Percentiles rank a stretch among this genome's conserved stretches.
These are phyloP conservation scores for cat (Felis catus) DNA, from an alignment of 2,113 vertebrate genomes.

Conservation along the genomic window DNA sequence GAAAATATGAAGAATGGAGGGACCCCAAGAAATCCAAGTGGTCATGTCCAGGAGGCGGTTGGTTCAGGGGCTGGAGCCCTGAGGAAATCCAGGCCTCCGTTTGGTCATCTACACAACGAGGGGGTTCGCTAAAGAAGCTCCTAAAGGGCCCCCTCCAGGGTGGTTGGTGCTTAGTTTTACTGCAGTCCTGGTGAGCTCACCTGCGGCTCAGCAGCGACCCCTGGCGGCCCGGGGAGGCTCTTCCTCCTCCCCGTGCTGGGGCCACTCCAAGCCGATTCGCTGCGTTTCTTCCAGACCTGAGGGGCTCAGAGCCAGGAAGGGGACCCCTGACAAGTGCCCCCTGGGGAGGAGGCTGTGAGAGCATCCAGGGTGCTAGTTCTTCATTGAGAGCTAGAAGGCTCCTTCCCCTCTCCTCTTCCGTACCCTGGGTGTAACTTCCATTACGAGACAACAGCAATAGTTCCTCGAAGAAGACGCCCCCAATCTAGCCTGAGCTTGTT, in stretches of 20 bases:
- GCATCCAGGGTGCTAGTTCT: background rate
- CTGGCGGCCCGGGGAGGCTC: slow-evolving; percentile 43
- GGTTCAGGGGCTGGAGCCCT: background rate
- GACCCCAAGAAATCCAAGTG: background rate
- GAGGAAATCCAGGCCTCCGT: background rate
- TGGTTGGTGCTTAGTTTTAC: background rate
- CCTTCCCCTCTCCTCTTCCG: background rate
- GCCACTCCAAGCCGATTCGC: background rate
- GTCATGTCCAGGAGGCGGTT: background rate
- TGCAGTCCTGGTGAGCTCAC: slow-evolving; percentile 26
- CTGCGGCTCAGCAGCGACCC: slow-evolving; percentile 69
- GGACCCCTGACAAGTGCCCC: slow-evolving; percentile 46
- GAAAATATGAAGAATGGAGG: background rate
- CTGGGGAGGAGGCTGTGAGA: slow-evolving; percentile 46
- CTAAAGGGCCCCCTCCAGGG: background rate
- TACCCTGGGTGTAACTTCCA: background rate
- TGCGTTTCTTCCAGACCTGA: background rate
- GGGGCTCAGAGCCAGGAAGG: background rate
- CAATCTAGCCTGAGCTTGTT: background rate
- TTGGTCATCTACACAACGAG: background rate
- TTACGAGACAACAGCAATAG: background rate
- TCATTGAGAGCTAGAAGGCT: background rate
- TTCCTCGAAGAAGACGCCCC: background rate
- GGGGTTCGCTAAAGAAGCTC: background rate
- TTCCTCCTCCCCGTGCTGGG: background rate